Conservation (phyloP, 2,113 vertebrate genomes). For the Pipra filicauda region DNA sequence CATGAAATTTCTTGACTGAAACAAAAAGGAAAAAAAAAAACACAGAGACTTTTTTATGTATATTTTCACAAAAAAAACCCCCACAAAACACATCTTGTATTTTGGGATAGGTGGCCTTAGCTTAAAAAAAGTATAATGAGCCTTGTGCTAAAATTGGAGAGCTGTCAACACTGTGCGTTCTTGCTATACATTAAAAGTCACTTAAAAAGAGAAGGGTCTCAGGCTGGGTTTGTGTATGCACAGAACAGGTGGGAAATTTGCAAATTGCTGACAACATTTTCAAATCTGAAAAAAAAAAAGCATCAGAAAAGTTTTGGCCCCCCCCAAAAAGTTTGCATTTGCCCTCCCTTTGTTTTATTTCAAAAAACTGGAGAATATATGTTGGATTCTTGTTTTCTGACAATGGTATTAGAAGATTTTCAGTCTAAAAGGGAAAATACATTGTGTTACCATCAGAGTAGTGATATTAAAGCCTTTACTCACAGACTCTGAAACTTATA, state of each 20-base stretch:
- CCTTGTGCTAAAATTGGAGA: conserved; percentile 31
- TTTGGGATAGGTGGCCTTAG: conserved; percentile 4
- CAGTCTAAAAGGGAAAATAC: not conserved
- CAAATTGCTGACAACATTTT: conserved; percentile 38
- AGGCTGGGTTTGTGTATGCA: not conserved
- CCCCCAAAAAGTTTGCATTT: not conserved
- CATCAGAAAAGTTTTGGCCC: not conserved
- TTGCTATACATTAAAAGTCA: conserved; percentile 1
- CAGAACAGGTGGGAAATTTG: conserved; percentile 29
- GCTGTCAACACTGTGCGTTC: conserved; percentile 23
- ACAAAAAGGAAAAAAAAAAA: not conserved
- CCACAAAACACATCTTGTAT: not conserved
- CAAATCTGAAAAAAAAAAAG: not conserved
- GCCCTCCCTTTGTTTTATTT: not conserved
- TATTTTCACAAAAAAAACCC: not conserved
- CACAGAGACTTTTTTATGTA: not conserved
- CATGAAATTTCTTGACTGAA: not conserved
- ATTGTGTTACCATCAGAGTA: not conserved
- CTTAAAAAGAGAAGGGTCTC: not conserved
- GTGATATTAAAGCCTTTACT: not conserved
- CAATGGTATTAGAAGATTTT: not conserved
- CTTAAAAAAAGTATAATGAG: not conserved
- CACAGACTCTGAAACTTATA: not conserved
- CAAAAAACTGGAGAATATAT: not conserved
- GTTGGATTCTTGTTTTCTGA: not conserved